Evolutionary conservation across 2,888 invertebrate species (phyloP).

Genomic region (Agonopterix heracliana): DNA sequence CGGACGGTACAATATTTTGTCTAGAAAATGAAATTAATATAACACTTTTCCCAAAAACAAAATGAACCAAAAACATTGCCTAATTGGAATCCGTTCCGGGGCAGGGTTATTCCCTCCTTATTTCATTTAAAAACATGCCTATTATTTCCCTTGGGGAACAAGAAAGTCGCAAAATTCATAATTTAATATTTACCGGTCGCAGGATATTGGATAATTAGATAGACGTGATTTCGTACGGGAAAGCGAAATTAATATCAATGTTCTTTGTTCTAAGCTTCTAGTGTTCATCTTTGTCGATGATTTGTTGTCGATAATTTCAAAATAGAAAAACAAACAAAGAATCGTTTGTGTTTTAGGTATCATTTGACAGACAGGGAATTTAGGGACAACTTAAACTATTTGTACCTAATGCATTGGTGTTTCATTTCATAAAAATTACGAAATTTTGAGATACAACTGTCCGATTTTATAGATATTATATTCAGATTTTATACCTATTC

Average conservation of each 20-base stretch:
- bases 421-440: no score
- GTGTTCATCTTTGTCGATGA: slow-evolving; percentile 28
- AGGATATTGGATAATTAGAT: slow-evolving; percentile 71
- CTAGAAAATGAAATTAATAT: no score
- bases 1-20: no score
- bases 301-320: slow-evolving; percentile 9
- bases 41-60: slow-evolving; percentile 6
- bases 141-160: slow-evolving; percentile 63
- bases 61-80: slow-evolving; percentile 12
- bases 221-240: slow-evolving; percentile 70
- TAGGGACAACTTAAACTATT: no score
- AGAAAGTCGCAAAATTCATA: slow-evolving; percentile 65
- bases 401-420: no score
- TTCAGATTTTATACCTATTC: no score
- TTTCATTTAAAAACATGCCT: slow-evolving; percentile 62
- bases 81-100: slow-evolving; percentile 25
- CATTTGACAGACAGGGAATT: no score
- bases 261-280: slow-evolving; percentile 52
- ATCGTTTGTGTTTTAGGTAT: no score
- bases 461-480: no score
- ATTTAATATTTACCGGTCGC: slow-evolving; percentile 68
- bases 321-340: no score
- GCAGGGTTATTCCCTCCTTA: slow-evolving; percentile 40
- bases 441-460: no score
- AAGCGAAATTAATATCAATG: slow-evolving; percentile 73